These are phyloP conservation scores for Esox lucius DNA, from an alignment of 2,797 vertebrate species.

Conservation along the genomic window DNA sequence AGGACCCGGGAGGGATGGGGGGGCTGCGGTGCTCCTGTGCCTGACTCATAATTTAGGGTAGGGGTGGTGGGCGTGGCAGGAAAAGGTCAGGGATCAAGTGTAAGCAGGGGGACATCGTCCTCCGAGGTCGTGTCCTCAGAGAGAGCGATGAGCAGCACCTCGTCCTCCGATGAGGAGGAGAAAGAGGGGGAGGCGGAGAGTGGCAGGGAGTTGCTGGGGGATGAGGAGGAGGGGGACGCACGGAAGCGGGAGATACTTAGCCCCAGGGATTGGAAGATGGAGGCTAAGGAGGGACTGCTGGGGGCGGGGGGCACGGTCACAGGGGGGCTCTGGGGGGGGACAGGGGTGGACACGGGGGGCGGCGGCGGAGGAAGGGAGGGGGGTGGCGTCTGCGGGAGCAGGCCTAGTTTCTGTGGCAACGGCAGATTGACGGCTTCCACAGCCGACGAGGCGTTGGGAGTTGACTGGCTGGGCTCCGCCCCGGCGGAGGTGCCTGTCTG, in stretches of 20 bases:
- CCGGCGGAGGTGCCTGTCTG: constrained; percentile 54
- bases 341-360: constrained; percentile 38
- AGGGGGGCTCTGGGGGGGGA: constrained; percentile 40
- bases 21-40: constrained; percentile 64
- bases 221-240: constrained; percentile 57
- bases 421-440: constrained; percentile 68
- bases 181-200: constrained; percentile 67
- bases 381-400: constrained; percentile 54
- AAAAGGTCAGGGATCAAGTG: constrained; percentile 52
- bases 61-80: not conserved
- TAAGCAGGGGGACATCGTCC: constrained; percentile 80
- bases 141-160: constrained; percentile 86
- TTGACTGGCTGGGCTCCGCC: constrained; percentile 53
- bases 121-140: constrained; percentile 78
- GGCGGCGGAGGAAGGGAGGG: constrained; percentile 11
- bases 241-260: constrained; percentile 75
- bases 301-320: constrained; percentile 56
- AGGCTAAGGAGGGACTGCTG: constrained; percentile 74
- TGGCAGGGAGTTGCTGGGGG: constrained; percentile 62
- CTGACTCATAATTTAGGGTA: constrained; percentile 53
- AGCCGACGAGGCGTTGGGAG: constrained; percentile 57
- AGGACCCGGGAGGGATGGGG: no score
- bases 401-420: constrained; percentile 71
- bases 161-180: constrained; percentile 77
- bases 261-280: constrained; percentile 75